These are phyloP conservation scores for Bombus cullumanus DNA, from an alignment of 1,140 invertebrate species.

Conservation along the genomic window DNA sequence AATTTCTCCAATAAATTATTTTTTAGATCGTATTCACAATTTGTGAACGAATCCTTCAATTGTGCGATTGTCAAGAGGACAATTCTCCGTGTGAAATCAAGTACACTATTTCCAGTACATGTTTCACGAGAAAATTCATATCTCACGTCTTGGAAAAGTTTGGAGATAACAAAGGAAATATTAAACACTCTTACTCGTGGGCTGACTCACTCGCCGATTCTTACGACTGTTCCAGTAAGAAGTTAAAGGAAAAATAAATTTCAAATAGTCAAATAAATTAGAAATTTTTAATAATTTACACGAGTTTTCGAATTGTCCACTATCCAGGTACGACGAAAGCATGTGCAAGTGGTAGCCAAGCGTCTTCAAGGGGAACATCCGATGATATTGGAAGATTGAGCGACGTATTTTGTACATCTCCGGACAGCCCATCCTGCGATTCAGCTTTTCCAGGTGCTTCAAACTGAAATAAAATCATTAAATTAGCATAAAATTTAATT, in stretches of 20 bases:
- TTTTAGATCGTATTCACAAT: constrained; percentile 88
- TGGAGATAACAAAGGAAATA: constrained; percentile 64
- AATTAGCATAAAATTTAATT: neutral
- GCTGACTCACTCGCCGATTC: constrained; percentile 76
- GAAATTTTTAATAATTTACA: neutral
- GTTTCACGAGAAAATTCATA: constrained; percentile 81
- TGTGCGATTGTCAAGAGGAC: constrained; percentile 85
- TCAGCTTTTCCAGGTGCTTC: constrained; percentile 76
- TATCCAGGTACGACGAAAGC: constrained; percentile 68
- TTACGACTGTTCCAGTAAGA: constrained; percentile 71
- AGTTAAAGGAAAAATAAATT: neutral
- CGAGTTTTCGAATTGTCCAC: neutral
- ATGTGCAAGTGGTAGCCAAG: constrained; percentile 63
- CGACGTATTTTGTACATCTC: constrained; percentile 77
- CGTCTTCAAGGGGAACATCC: constrained; percentile 69
- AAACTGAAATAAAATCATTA: neutral
- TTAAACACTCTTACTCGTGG: constrained; percentile 78
- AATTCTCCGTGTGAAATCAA: constrained; percentile 79
- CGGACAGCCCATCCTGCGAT: constrained; percentile 80
- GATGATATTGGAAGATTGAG: constrained; percentile 72
- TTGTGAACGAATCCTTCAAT: constrained; percentile 89
- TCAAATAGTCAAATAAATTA: neutral
- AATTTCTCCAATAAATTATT: neutral
- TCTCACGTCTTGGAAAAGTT: constrained; percentile 74
- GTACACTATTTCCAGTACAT: constrained; percentile 74